Conservation (phyloP, 2,888 invertebrate genomes). For the Euplexia lucipara region DNA sequence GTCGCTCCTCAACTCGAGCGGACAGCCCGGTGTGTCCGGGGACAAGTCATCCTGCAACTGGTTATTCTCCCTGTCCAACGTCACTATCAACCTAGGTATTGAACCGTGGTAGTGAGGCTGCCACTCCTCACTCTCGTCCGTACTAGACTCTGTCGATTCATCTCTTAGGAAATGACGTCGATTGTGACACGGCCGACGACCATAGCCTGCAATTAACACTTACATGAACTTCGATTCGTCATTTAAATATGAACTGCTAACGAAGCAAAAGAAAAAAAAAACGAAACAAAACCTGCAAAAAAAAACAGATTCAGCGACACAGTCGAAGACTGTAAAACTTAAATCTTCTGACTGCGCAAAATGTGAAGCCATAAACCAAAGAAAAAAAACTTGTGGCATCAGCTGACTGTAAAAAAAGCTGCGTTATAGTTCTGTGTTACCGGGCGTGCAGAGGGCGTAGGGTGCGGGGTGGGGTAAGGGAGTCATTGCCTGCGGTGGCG, state of each 20-base stretch:
- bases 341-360: conserved; percentile 38
- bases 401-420: conserved; percentile 37
- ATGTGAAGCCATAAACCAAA: conserved; percentile 35
- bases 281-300: conserved; percentile 24
- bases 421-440: conserved; percentile 39
- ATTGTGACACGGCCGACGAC: conserved; percentile 78
- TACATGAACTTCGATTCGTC: conserved; percentile 58
- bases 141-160: conserved; percentile 86
- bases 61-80: conserved; percentile 83
- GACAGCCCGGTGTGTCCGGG: conserved; percentile 84
- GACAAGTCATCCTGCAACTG: conserved; percentile 83
- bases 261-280: conserved; percentile 51
- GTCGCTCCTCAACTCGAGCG: conserved; percentile 75
- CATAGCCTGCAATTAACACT: conserved; percentile 82
- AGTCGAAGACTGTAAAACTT: conserved; percentile 28
- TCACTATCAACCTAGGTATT: conserved; percentile 85
- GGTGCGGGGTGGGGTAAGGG: conserved; percentile 24
- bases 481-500: conserved; percentile 85
- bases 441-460: conserved; percentile 32
- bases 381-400: conserved; percentile 20
- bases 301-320: conserved; percentile 15
- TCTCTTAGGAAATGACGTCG: conserved; percentile 78
- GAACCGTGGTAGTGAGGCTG: conserved; percentile 83
- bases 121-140: conserved; percentile 83
- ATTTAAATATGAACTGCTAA: conserved; percentile 48